phyloP scores from a whole-genome alignment of 2,888 invertebrate genomes.

The Mamestra brassicae region DNA sequence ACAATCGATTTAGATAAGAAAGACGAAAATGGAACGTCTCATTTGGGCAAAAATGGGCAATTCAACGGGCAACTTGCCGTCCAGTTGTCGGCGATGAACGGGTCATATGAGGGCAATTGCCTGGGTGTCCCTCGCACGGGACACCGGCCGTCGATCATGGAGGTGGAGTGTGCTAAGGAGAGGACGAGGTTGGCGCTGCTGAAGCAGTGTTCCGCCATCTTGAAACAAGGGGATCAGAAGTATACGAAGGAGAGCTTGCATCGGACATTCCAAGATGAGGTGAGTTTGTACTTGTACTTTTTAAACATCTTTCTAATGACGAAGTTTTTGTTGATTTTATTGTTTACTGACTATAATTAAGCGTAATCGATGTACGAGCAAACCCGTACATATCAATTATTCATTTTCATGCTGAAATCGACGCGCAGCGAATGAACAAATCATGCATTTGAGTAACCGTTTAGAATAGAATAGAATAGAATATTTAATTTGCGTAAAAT shows the following conservation, averaged over 20 bases:
- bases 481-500: too few species aligned
- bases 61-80: conserved; percentile 40
- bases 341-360: background rate
- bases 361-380: background rate
- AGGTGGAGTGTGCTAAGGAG: conserved; percentile 93
- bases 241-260: conserved; percentile 92
- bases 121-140: conserved; percentile 73
- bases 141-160: conserved; percentile 92
- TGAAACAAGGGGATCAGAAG: conserved; percentile 91
- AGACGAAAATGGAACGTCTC: conserved; percentile 44
- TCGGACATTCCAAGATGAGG: conserved; percentile 93
- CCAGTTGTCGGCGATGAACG: conserved; percentile 30
- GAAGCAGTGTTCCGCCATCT: conserved; percentile 92
- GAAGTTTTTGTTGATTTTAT: background rate
- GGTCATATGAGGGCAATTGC: conserved; percentile 50
- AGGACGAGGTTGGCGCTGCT: conserved; percentile 91
- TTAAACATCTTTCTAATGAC: background rate
- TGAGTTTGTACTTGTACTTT: conserved; percentile 77
- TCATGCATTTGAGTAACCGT: too few species aligned
- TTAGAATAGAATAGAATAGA: too few species aligned
- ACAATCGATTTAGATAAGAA: conserved; percentile 55
- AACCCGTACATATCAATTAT: too few species aligned
- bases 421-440: too few species aligned
- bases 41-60: conserved; percentile 34
- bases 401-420: too few species aligned